phyloP scores from a whole-genome alignment of 2,888 invertebrate genomes.

The Patella pellucida region DNA sequence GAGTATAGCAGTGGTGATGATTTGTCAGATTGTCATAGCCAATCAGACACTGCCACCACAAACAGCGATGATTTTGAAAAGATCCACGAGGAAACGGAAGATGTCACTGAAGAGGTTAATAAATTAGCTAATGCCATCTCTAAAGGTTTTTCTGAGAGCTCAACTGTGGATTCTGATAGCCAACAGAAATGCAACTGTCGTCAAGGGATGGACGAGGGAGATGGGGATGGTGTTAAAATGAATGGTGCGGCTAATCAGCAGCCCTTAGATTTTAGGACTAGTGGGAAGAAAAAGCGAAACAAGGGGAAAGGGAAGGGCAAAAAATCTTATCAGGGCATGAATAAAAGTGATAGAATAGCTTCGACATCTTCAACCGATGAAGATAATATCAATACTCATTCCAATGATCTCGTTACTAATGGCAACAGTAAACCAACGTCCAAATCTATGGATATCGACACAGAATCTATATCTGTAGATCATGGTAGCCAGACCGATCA shows the following conservation, averaged over 20 bases:
- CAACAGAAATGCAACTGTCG: slow-evolving; percentile 22
- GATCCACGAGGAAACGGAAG: slow-evolving; percentile 31
- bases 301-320: slow-evolving; percentile 16
- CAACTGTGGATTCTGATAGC: slow-evolving; percentile 14
- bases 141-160: slow-evolving; percentile 24
- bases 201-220: slow-evolving; percentile 23
- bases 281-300: slow-evolving; percentile 18
- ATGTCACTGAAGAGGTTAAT: slow-evolving; percentile 33
- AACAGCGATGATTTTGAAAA: slow-evolving; percentile 39
- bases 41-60: slow-evolving; percentile 43
- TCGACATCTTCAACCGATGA: slow-evolving; percentile 25
- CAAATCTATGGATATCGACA: slow-evolving; percentile 10
- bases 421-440: slow-evolving; percentile 36
- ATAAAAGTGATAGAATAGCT: slow-evolving; percentile 38
- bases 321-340: slow-evolving; percentile 29
- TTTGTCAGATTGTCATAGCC: slow-evolving; percentile 32
- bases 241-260: slow-evolving; percentile 8
- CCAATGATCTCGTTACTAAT: slow-evolving; percentile 32
- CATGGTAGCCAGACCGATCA: not conserved
- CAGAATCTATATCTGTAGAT: not conserved
- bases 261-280: slow-evolving; percentile 26
- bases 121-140: slow-evolving; percentile 15
- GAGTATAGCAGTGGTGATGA: slow-evolving; percentile 52
- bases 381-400: slow-evolving; percentile 32
- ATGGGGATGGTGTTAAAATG: slow-evolving; percentile 1